Evolutionary conservation across 2,888 invertebrate genomes (phyloP), one percentile per base, ranked within the genome.

Genomic region (Rhingia campestris): DNA sequence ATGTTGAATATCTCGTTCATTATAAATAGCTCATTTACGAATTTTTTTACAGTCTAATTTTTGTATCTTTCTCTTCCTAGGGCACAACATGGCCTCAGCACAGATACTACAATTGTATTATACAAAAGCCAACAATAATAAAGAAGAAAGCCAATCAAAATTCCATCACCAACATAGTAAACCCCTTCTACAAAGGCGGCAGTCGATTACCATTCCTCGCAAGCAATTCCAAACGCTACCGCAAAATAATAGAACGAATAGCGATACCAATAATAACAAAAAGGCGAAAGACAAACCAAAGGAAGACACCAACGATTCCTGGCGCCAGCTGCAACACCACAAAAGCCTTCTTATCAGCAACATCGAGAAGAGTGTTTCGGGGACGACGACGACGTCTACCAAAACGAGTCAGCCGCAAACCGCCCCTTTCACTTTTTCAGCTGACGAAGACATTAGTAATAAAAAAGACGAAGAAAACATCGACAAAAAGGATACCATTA

Each of bases 1-100:
- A 22, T 2, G 1, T 22, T 22, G 22, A 22, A 1, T 22, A 22
- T 22, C 1, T 22, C 22, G 22, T 22, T 22, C 22, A 22, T 22
- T n/a, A n/a, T n/a, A n/a, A n/a, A n/a, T n/a, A n/a, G n/a, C 14
- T 10, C 32, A 33, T 22, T 37, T 22, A 12, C 49, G n/a, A 49
- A 63, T 49, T 63, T 49, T 32, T 12, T 49, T 49, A 37, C 47
- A 37, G 32, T 54, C 32, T 51, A 64, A 54, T 69, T 80, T 22
- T 61, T 74, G 41, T 64, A 76, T 79, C 85, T 67, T 59, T 82
- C 80, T 32, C 75, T 58, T 89, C 89, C 58, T 67, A 91, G 91
- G 91, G 91, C 91, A 90, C 91, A 91, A 91, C 90, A 91, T 91
- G 91, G 91, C 91, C 91, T 91, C 91, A 91, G 89, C 91, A 91